Evolutionary conservation across 2,113 vertebrate genomes (phyloP).

Genomic region (Anseranas semipalmata): DNA sequence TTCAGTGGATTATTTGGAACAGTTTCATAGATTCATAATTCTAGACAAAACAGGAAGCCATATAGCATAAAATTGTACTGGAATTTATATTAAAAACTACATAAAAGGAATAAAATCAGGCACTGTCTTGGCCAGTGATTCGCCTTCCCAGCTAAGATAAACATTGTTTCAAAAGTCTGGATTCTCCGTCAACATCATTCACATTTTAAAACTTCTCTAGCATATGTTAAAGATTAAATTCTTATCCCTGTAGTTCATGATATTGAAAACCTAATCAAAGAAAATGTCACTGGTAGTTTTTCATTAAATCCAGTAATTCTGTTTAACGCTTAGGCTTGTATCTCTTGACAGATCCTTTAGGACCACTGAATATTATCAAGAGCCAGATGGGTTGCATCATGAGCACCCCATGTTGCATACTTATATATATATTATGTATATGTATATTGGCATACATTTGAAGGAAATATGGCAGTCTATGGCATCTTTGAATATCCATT

Average conservation of each 20-base stretch:
- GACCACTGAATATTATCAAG: not conserved
- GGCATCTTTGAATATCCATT: not conserved
- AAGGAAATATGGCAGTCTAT: not conserved
- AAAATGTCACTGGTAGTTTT: not conserved
- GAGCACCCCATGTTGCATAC: not conserved
- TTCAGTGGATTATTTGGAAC: slow-evolving; percentile 44
- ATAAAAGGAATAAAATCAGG: slow-evolving; percentile 30
- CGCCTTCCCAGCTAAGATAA: slow-evolving; percentile 5
- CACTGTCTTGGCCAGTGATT: not conserved
- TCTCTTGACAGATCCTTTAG: slow-evolving; percentile 13
- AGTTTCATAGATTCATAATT: slow-evolving; percentile 65
- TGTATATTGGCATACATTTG: not conserved
- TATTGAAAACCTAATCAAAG: slow-evolving; percentile 33
- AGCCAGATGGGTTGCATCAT: not conserved
- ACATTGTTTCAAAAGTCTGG: slow-evolving; percentile 35
- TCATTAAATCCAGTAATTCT: not conserved
- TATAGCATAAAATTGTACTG: slow-evolving; percentile 22
- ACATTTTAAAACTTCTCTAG: slow-evolving; percentile 24
- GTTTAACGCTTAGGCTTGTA: not conserved
- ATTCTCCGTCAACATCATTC: slow-evolving; percentile 1
- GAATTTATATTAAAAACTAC: slow-evolving; percentile 33
- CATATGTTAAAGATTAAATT: slow-evolving; percentile 37
- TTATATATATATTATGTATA: not conserved
- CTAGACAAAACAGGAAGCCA: slow-evolving; percentile 79
- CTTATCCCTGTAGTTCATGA: slow-evolving; percentile 11